These are phyloP conservation scores for Eupeodes latifasciatus DNA, from an alignment of 2,888 invertebrate genomes.

Conservation along the genomic window DNA sequence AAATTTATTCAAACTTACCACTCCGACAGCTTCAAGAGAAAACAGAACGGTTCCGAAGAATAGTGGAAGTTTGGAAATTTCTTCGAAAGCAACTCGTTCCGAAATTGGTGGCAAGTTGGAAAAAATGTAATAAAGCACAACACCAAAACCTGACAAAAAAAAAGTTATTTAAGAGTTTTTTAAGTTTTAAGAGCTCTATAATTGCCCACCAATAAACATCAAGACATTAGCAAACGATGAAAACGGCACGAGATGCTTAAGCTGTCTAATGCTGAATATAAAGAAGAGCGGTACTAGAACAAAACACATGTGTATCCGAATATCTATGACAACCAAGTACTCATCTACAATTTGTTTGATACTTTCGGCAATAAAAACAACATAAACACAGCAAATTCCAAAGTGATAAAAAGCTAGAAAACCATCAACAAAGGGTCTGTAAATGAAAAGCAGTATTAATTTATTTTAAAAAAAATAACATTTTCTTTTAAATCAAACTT, in stretches of 20 bases:
- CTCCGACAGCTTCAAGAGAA: conserved; percentile 93
- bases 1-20: conserved; percentile 85
- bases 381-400: conserved; percentile 99
- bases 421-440: conserved; percentile 90
- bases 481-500: conserved; percentile 65
- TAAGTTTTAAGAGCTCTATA: background rate
- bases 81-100: conserved; percentile 84
- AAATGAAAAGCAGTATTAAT: conserved; percentile 69
- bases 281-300: conserved; percentile 89
- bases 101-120: conserved; percentile 86
- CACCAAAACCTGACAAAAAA: conserved; percentile 87
- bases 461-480: background rate
- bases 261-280: conserved; percentile 90
- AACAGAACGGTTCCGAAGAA: conserved; percentile 98
- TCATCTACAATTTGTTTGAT: conserved; percentile 90
- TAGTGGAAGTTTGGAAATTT: conserved; percentile 88
- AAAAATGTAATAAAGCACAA: conserved; percentile 94
- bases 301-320: conserved; percentile 85
- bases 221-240: conserved; percentile 96
- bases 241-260: conserved; percentile 94
- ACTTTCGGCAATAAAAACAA: conserved; percentile 96
- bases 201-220: conserved; percentile 87
- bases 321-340: conserved; percentile 85
- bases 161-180: too few relatives aligned
- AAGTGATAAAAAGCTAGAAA: conserved; percentile 95